phyloP scores from a whole-genome alignment of 92 coral and sea anemone species.

The Diadumene lineata region DNA sequence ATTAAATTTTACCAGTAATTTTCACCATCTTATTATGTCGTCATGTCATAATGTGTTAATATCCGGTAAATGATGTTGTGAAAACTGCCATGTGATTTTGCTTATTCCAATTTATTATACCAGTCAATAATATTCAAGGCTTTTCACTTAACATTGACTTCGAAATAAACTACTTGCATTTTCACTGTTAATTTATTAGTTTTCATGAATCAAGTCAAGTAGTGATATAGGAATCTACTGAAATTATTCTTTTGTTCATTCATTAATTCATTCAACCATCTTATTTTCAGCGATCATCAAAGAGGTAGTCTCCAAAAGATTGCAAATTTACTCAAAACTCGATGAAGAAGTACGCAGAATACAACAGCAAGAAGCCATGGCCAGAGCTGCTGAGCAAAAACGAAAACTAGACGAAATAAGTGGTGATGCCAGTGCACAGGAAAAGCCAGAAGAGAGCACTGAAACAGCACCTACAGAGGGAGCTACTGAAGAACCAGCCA shows the following conservation, averaged over 20 bases:
- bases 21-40: background rate
- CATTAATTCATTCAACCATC: too few species aligned
- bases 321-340: slow-evolving; percentile 70
- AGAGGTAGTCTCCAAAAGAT: slow-evolving; percentile 85
- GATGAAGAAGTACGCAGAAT: slow-evolving; percentile 78
- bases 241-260: too few species aligned
- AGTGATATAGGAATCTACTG: too few species aligned
- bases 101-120: too few species aligned
- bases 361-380: slow-evolving; percentile 76
- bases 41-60: too few species aligned
- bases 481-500: slow-evolving; percentile 51
- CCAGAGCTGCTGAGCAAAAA: slow-evolving; percentile 69
- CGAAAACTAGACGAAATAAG: slow-evolving; percentile 62
- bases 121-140: too few species aligned
- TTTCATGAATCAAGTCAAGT: too few species aligned
- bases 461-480: slow-evolving; percentile 40
- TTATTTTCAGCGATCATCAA: slow-evolving; percentile 70
- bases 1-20: background rate
- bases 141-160: too few species aligned
- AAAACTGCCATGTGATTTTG: too few species aligned
- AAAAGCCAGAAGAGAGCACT: slow-evolving; percentile 33
- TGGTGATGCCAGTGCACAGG: slow-evolving; percentile 19
- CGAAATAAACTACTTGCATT: too few species aligned
- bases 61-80: too few species aligned
- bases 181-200: too few species aligned